A percentile compares a stretch with the other conserved stretches of the same genome.
phyloP scores from a whole-genome alignment of 2,113 vertebrate species.

The Prochilodus magdalenae region DNA sequence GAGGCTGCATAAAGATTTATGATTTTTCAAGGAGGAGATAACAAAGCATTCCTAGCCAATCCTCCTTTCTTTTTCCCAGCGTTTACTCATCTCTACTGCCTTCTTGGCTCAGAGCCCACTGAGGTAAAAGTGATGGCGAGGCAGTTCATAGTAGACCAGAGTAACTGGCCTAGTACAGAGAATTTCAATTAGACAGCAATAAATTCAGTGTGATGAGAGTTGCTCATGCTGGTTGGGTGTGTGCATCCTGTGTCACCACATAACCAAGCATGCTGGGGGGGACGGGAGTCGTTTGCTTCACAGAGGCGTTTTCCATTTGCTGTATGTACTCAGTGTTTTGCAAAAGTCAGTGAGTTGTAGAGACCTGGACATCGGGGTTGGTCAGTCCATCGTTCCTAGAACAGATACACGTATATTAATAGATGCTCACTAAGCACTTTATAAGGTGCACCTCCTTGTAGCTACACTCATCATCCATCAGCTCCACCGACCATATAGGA shows the following conservation, averaged over 20 bases:
- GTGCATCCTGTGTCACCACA: neutral
- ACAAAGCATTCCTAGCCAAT: slow-evolving; percentile 12
- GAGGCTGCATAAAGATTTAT: slow-evolving; percentile 15
- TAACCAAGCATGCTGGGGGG: neutral
- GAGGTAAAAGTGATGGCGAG: neutral
- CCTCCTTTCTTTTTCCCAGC: neutral
- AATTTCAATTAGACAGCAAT: neutral
- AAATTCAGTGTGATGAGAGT: neutral
- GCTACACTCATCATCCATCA: too few species aligned
- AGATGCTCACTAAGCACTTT: too few species aligned
- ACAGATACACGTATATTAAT: too few species aligned
- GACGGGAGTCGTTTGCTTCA: neutral
- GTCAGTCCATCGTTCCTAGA: too few species aligned
- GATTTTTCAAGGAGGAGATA: slow-evolving; percentile 13
- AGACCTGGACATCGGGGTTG: too few species aligned
- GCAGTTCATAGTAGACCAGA: neutral
- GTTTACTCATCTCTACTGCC: neutral
- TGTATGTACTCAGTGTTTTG: too few species aligned
- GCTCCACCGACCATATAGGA: too few species aligned
- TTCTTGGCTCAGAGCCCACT: neutral
- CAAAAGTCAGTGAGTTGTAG: too few species aligned
- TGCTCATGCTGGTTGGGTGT: neutral
- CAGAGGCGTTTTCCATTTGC: neutral
- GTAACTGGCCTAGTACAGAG: neutral
- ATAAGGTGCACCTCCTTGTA: too few species aligned